These are phyloP conservation scores for Zoanthus gigantus DNA, from an alignment of 92 coral and sea anemone species.

Conservation along the genomic window DNA sequence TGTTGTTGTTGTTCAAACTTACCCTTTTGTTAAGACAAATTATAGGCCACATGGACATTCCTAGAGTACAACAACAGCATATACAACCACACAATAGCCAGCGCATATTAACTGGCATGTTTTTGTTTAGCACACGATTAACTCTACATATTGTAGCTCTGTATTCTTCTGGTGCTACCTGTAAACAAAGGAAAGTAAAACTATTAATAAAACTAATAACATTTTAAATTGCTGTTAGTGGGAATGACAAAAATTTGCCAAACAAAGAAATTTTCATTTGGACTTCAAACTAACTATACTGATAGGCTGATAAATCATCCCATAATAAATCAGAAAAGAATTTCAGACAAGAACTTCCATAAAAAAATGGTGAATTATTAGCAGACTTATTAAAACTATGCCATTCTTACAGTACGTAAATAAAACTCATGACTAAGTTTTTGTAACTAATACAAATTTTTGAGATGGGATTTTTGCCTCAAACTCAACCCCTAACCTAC, in stretches of 20 bases:
- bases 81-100: conserved; percentile 98
- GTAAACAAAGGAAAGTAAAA: conserved; percentile 1
- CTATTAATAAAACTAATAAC: neutral
- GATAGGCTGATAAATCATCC: no score
- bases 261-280: no score
- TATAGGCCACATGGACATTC: conserved; percentile 99
- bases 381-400: no score
- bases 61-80: conserved; percentile 97
- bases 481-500: no score
- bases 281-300: no score
- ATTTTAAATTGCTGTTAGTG: neutral
- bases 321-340: no score
- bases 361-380: no score
- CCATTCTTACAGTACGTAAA: no score
- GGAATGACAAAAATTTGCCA: neutral
- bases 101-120: conserved; percentile 96
- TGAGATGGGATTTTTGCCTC: no score
- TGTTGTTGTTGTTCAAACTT: neutral
- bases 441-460: no score
- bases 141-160: conserved; percentile 89
- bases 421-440: no score
- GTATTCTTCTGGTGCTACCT: conserved; percentile 99
- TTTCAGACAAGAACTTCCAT: no score
- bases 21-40: conserved; percentile 98
- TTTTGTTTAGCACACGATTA: conserved; percentile 89